Percentiles rank a stretch among this genome's conserved stretches.
Evolutionary conservation across 53 echinoderm and acorn worm species (phyloP).

Genomic region (Mesocentrotus franciscanus): DNA sequence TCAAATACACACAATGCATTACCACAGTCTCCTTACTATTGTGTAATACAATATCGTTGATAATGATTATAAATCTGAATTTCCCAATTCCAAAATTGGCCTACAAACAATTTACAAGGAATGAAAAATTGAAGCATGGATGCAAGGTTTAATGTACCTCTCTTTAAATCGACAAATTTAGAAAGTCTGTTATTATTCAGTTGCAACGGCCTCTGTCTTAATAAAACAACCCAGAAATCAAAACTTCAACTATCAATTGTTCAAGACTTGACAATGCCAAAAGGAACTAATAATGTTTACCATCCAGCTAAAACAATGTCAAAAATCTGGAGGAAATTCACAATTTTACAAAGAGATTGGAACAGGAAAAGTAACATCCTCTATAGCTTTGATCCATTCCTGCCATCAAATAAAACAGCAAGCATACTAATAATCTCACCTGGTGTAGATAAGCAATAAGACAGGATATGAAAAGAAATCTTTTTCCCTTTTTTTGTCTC

Average conservation of each 20-base stretch:
- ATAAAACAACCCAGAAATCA: conserved; percentile 19
- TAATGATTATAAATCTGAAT: background rate
- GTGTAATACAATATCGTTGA: background rate
- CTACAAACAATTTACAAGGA: background rate
- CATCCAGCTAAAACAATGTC: conserved; percentile 32
- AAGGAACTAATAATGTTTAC: conserved; percentile 48
- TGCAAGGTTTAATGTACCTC: background rate
- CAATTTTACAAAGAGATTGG: background rate
- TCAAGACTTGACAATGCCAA: conserved; percentile 21
- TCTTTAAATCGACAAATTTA: background rate
- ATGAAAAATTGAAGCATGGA: background rate
- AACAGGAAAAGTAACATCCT: conserved; percentile 50
- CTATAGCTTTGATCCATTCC: conserved; percentile 29
- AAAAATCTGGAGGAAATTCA: conserved; percentile 57
- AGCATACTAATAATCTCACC: background rate
- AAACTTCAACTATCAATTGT: conserved; percentile 33
- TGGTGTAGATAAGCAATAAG: conserved; percentile 38
- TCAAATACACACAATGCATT: background rate
- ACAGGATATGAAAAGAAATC: conserved; percentile 23
- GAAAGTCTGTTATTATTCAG: background rate
- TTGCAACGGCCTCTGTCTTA: background rate
- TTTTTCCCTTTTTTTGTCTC: conserved; percentile 18
- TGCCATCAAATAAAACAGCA: conserved; percentile 6
- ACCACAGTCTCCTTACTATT: background rate
- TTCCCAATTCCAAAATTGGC: background rate